A percentile compares a stretch with the other conserved stretches of the same genome.
phyloP scores from a whole-genome alignment of 2,888 invertebrate genomes.

The Idaea aversata region DNA sequence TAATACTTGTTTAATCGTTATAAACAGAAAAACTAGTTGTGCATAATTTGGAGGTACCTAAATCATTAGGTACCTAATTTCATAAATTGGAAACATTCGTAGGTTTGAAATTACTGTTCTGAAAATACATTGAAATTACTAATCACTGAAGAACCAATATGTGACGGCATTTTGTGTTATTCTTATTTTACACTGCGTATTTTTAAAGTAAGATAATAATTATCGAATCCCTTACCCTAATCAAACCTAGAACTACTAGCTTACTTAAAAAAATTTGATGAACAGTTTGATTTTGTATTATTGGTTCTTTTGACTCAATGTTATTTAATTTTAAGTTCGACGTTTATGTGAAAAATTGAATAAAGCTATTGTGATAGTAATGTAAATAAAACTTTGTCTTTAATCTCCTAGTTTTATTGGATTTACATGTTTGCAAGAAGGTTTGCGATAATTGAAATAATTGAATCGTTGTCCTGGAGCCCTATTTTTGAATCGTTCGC shows the following conservation, averaged over 20 bases:
- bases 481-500: no score
- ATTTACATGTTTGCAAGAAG: background rate
- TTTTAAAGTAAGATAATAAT: no score
- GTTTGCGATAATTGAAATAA: no score
- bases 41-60: background rate
- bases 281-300: conserved; percentile 27
- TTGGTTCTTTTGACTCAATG: conserved; percentile 52
- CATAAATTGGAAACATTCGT: background rate
- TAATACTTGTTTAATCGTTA: background rate
- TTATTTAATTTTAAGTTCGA: conserved; percentile 72
- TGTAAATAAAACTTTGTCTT: conserved; percentile 59
- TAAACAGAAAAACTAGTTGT: background rate
- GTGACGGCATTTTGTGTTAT: no score
- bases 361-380: conserved; percentile 66
- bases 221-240: no score
- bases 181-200: no score
- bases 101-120: background rate
- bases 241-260: background rate
- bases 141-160: no score
- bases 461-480: no score
- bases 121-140: background rate
- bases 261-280: conserved; percentile 1
- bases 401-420: conserved; percentile 15
- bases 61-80: background rate
- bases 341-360: conserved; percentile 40